phyloP scores from a whole-genome alignment of 2,113 vertebrate species.

The Zeus faber region DNA sequence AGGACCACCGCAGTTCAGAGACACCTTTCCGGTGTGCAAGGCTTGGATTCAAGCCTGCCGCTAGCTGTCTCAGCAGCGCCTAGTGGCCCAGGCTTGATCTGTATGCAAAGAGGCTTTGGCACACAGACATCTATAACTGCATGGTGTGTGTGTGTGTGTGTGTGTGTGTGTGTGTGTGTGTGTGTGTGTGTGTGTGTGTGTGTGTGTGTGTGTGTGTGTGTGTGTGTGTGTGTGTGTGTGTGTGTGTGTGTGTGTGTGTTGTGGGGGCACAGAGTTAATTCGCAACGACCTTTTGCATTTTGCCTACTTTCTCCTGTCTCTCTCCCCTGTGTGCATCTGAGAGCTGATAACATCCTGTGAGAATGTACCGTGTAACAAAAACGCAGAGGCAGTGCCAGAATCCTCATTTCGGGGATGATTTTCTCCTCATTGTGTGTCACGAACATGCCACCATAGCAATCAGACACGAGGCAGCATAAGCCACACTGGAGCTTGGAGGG shows the following conservation, averaged over 20 bases:
- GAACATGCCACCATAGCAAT: constrained; percentile 40
- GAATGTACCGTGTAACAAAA: constrained; percentile 42
- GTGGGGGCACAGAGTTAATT: constrained; percentile 37
- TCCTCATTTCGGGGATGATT: constrained; percentile 45
- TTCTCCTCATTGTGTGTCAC: constrained; percentile 44
- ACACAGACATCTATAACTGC: constrained; percentile 39
- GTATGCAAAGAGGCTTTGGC: constrained; percentile 66
- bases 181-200: constrained; percentile 2
- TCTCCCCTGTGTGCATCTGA: constrained; percentile 22
- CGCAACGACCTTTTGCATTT: constrained; percentile 41
- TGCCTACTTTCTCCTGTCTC: constrained; percentile 20
- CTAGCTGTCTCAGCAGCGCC: constrained; percentile 52
- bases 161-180: background rate
- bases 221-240: background rate
- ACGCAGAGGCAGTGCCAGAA: constrained; percentile 24
- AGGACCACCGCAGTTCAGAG: constrained; percentile 36
- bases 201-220: background rate
- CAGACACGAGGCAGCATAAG: constrained; percentile 46
- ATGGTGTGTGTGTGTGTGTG: constrained; percentile 10
- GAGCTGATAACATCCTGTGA: constrained; percentile 43
- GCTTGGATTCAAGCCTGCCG: constrained; percentile 26
- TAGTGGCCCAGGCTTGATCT: constrained; percentile 42
- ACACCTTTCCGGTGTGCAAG: constrained; percentile 24
- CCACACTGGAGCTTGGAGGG: constrained; percentile 50
- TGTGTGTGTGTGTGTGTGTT: background rate